Evolutionary conservation across 2,797 vertebrate genomes (phyloP), one percentile per base, ranked within the genome.

Genomic region (Macrochelys suwanniensis): DNA sequence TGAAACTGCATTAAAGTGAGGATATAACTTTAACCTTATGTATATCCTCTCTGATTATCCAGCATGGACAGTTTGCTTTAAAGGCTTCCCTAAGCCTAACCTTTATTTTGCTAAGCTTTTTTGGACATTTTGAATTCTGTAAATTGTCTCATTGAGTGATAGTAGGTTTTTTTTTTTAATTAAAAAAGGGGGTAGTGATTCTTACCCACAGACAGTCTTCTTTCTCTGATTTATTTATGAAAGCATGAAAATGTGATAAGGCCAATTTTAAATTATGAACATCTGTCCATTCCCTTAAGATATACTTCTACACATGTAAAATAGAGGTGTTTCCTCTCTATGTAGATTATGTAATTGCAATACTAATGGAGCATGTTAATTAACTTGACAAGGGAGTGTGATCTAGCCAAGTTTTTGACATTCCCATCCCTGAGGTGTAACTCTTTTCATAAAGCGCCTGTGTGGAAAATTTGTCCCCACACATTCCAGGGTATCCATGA

Each of bases 381-480:
- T 95, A 89, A 15, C 21, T 47, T 76, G 51, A 76, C 26, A 25
- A 71, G n/a, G 17, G 31, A 51, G 89, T 82, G 26, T 59, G 15
- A 15, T 87, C 93, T 89, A 81, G 74, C 49, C 28, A 56, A 28
- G 37, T 82, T 42, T 89, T 95, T 94, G 23, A 28, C 42, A 7
- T 92, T 94, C 89, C 47, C 80, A 84, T 92, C 80, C 54, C 45
- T 80, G 33, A 37, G n/a, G 17, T 68, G n/a, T 19, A 42, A 80
- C 85, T 85, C 16, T 11, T 85, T 89, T 93, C n/a, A 78, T 89
- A 84, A 68, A 94, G 68, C 65, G 87, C 84, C 68, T 68, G 47
- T 56, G 65, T 80, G 85, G 91, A 85, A 54, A 90, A 85, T 84
- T 25, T 51, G 16, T 85, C 74, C 49, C 21, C 53, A 45, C 71